phyloP scores from a whole-genome alignment of 2,797 vertebrate genomes.

The Valencia hispanica region DNA sequence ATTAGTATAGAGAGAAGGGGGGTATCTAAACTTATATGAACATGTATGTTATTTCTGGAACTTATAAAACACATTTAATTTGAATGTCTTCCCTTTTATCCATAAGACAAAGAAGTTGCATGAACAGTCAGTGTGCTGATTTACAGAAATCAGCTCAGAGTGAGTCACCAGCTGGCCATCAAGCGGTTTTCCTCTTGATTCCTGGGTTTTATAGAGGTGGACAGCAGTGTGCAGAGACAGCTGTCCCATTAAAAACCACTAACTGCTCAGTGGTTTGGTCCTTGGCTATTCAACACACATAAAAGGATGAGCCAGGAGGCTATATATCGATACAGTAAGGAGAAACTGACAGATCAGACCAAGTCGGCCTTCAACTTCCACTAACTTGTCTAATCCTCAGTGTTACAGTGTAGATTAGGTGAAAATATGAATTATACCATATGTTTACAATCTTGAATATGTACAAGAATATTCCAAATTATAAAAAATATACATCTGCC shows the following conservation, averaged over 20 bases:
- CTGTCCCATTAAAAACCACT: constrained; percentile 72
- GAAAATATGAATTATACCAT: not conserved
- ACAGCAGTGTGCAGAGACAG: constrained; percentile 48
- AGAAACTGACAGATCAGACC: constrained; percentile 35
- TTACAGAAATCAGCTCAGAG: constrained; percentile 58
- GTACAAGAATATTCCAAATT: not conserved
- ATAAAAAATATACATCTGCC: not conserved
- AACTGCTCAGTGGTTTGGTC: constrained; percentile 68
- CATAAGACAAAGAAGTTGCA: constrained; percentile 49
- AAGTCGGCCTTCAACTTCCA: constrained; percentile 2
- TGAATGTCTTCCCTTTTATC: constrained; percentile 28
- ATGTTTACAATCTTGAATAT: not conserved
- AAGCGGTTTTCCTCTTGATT: constrained; percentile 61
- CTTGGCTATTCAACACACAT: constrained; percentile 49
- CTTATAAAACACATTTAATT: not conserved
- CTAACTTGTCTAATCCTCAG: not conserved
- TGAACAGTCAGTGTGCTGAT: constrained; percentile 45
- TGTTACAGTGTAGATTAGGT: not conserved
- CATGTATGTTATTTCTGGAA: not conserved
- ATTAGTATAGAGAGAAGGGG: not conserved
- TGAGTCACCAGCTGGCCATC: constrained; percentile 58
- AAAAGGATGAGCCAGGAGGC: constrained; percentile 45
- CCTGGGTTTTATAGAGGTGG: constrained; percentile 66
- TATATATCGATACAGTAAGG: constrained; percentile 45
- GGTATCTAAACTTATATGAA: not conserved